These are phyloP conservation scores for Ardeotis arabs DNA, from an alignment of 2,113 vertebrate species.

Conservation along the genomic window DNA sequence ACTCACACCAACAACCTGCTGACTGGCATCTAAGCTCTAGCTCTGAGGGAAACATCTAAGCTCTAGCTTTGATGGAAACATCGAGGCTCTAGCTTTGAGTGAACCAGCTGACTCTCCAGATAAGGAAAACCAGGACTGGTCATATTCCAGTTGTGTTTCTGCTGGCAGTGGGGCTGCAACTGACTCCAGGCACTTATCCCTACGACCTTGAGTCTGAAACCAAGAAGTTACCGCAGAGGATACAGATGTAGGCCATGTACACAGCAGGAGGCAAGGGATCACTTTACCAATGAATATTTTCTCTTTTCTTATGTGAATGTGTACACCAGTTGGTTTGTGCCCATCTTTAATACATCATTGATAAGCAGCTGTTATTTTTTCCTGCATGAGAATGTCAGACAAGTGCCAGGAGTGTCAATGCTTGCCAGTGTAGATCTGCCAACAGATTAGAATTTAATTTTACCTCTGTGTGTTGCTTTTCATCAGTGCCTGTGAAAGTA, in stretches of 20 bases:
- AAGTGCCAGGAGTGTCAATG: not conserved
- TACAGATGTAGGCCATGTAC: not conserved
- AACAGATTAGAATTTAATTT: constrained; percentile 28
- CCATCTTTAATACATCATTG: not conserved
- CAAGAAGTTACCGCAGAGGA: not conserved
- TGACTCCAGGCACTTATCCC: not conserved
- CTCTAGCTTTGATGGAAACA: not conserved
- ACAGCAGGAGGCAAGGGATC: not conserved
- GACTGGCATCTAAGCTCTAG: not conserved
- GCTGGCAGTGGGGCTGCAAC: not conserved
- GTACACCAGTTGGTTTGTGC: not conserved
- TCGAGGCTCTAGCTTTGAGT: not conserved
- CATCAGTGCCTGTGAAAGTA: not conserved
- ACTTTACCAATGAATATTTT: not conserved
- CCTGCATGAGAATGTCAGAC: not conserved
- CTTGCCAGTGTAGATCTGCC: not conserved
- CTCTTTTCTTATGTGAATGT: not conserved
- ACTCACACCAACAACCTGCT: not conserved
- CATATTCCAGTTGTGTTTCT: not conserved
- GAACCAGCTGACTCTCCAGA: not conserved
- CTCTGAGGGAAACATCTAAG: not conserved
- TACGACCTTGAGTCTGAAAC: not conserved
- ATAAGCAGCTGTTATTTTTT: not conserved
- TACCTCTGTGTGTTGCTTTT: not conserved
- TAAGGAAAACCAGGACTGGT: not conserved